Evolutionary conservation across 2,113 vertebrate genomes (phyloP).

Genomic region (Dasyornis broadbenti): DNA sequence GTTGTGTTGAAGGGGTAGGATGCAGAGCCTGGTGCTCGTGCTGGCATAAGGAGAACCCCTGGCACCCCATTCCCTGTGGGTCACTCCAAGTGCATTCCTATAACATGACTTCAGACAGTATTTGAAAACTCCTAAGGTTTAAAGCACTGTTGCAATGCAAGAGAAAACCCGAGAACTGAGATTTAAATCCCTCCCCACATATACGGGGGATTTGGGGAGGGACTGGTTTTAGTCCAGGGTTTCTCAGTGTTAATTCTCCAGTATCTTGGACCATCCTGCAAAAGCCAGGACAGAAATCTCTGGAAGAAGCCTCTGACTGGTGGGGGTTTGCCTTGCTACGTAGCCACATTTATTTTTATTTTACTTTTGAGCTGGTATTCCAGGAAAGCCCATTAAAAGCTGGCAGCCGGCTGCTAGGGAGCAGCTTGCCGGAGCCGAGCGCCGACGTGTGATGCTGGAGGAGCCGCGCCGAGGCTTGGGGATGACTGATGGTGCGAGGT

Average conservation of each 20-base stretch:
- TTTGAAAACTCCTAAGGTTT: not conserved
- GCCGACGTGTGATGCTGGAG: not conserved
- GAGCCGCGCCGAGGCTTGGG: not conserved
- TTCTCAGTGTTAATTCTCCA: not conserved
- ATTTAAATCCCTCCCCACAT: not conserved
- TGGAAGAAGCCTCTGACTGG: not conserved
- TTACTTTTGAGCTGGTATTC: conserved; percentile 22
- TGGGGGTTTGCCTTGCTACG: not conserved
- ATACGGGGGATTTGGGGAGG: not conserved
- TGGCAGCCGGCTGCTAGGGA: not conserved
- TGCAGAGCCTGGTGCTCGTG: not conserved
- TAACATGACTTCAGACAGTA: not conserved
- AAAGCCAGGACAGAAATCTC: not conserved
- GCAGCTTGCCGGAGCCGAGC: not conserved
- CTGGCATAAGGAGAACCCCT: not conserved
- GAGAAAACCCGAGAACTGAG: not conserved
- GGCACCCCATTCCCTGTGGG: not conserved
- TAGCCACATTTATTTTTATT: not conserved
- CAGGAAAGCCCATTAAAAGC: conserved; percentile 47
- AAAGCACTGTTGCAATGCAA: not conserved
- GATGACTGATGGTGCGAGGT: conserved; percentile 7
- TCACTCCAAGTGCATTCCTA: accelerated
- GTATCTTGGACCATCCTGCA: not conserved
- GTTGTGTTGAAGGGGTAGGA: not conserved
- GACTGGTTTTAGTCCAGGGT: not conserved